Evolutionary conservation across 2,888 invertebrate species (phyloP).

Genomic region (Drosophila subsilvestris): DNA sequence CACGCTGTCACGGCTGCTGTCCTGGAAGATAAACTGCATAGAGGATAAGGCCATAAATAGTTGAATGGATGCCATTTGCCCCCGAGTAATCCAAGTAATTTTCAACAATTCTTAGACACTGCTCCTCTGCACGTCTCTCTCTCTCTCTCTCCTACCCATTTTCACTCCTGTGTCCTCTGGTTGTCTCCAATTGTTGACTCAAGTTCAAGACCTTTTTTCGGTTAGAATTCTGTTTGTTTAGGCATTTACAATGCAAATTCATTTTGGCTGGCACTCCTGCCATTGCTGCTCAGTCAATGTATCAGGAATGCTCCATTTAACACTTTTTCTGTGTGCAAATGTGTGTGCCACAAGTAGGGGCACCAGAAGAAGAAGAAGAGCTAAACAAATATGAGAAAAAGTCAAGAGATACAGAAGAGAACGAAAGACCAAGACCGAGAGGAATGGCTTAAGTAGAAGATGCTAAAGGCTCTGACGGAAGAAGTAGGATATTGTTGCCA

Average conservation of each 20-base stretch:
- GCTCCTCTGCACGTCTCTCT: too few species aligned
- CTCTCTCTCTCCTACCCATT: not conserved
- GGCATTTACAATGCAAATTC: conserved; percentile 78
- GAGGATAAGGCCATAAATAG: conserved; percentile 6
- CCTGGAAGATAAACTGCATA: conserved; percentile 1
- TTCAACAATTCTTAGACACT: not conserved
- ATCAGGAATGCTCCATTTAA: conserved; percentile 74
- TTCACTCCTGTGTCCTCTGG: not conserved
- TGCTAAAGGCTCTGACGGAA: not conserved
- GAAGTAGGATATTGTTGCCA: conserved; percentile 25
- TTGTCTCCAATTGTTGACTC: conserved; percentile 3
- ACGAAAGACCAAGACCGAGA: not conserved
- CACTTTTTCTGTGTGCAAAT: conserved; percentile 57
- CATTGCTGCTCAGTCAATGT: conserved; percentile 68
- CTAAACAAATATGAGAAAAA: conserved; percentile 44
- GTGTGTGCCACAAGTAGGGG: conserved; percentile 6
- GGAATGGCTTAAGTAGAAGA: not conserved
- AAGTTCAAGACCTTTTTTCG: conserved; percentile 31
- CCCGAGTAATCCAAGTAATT: not conserved
- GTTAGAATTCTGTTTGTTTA: conserved; percentile 64
- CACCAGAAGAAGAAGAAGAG: conserved; percentile 24
- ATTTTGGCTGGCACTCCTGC: conserved; percentile 36
- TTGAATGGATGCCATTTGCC: not conserved
- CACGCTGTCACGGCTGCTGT: conserved; percentile 3
- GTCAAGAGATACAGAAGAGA: conserved; percentile 36